These are phyloP conservation scores for Agrenia bidenticulata DNA, from an alignment of 2,888 invertebrate species.

Conservation along the genomic window DNA sequence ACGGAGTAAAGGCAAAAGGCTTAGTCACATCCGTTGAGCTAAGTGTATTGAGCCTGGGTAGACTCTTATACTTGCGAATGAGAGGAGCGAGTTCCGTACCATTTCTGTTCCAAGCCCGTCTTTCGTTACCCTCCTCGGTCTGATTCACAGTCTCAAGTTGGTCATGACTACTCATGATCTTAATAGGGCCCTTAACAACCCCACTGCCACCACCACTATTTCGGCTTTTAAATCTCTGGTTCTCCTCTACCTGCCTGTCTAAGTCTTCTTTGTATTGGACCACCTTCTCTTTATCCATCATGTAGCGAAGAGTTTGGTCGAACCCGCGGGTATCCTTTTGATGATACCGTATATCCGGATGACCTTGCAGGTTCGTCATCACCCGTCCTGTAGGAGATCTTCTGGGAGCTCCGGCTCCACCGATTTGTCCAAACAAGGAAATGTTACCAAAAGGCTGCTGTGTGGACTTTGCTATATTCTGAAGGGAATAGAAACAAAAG, in stretches of 20 bases:
- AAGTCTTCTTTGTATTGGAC: constrained; percentile 37
- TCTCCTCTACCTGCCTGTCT: constrained; percentile 38
- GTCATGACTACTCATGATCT: constrained; percentile 20
- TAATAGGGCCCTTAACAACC: background rate
- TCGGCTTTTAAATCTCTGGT: constrained; percentile 20
- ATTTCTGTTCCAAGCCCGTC: constrained; percentile 11
- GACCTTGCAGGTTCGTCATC: constrained; percentile 34
- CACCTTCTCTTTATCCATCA: constrained; percentile 41
- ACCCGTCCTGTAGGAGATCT: constrained; percentile 38
- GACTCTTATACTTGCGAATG: constrained; percentile 43
- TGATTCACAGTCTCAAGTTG: constrained; percentile 3
- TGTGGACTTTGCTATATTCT: constrained; percentile 15
- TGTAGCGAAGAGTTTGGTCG: constrained; percentile 42
- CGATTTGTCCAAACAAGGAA: constrained; percentile 26
- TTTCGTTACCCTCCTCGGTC: no score
- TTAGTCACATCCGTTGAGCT: constrained; percentile 45
- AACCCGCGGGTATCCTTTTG: constrained; percentile 45
- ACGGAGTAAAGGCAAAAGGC: constrained; percentile 33
- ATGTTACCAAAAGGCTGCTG: constrained; percentile 16
- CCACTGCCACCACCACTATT: constrained; percentile 19
- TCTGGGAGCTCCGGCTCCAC: constrained; percentile 34
- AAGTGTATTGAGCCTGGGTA: constrained; percentile 38
- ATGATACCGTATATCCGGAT: constrained; percentile 44
- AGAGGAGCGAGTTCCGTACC: constrained; percentile 42
- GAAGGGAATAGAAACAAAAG: background rate